Base-by-base conservation (phyloP, 2,888 invertebrate species). In the Nymphalis urticae region DNA sequence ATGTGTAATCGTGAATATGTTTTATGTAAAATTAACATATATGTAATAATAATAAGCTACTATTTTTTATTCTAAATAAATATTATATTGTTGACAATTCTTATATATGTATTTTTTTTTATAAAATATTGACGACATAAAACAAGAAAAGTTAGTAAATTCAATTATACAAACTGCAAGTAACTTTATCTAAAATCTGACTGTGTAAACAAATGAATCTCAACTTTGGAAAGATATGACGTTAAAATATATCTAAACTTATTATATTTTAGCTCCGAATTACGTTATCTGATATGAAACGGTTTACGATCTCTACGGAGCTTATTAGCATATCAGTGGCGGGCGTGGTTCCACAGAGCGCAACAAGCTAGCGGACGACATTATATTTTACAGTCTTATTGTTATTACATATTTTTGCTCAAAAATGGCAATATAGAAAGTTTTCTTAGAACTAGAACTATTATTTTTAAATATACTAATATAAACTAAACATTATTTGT, bases 321-420 rank as follows among this genome's bases (percentile, higher is more conserved):
- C 84, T 79, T 82, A 90, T 90, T 90, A 90, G 88, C 90, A 90
- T 90, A 90, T 89, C 89, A 87, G 88, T 79, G 79, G 76, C 79
- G 80, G 80, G 84, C 80, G 83, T 80, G 83, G 82, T 82, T 79
- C 79, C 79, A 78, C 77, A 80, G 82, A 80, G 77, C 79, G 81
- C 81, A 81, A 80, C 82, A 82, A 83, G 78, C 81, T 77, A 79
- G 82, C 82, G 82, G 82, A 87, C 88, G 86, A 89, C 89, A 54
- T 54, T 54, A 27, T 27, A 17, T 16, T 24, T 8, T 32, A 27
- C 17, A 27, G 7, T 16, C 17, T 54, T 16, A 54, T 32, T 54
- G 8, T 54, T 54, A 17, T 54, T 54, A 54, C 17, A 7, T 54
- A 13, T 16, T 21, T 53, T 53, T n/a, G 21, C n/a, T 53, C 10